phyloP scores from a whole-genome alignment of 2,113 vertebrate species.

The Siniperca knerii region DNA sequence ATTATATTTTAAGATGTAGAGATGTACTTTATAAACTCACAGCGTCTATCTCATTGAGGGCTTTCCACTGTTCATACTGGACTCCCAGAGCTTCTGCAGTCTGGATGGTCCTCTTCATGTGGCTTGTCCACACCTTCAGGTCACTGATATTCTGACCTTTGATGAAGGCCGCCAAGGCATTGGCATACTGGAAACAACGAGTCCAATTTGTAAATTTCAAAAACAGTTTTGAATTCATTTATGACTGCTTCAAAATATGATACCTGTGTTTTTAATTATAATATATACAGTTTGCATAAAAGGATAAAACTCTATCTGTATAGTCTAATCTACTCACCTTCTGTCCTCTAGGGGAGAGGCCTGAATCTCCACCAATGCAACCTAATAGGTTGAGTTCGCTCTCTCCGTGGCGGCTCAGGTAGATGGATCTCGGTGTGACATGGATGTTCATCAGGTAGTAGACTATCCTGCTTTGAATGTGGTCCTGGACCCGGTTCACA shows the following conservation, averaged over 20 bases:
- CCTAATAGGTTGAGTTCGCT: constrained; percentile 90
- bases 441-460: constrained; percentile 97
- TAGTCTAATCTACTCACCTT: constrained; percentile 72
- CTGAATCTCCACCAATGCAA: constrained; percentile 88
- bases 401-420: constrained; percentile 92
- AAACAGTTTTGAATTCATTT: neutral
- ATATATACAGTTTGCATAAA: neutral
- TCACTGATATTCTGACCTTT: constrained; percentile 86
- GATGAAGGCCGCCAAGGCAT: constrained; percentile 86
- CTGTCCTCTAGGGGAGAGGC: constrained; percentile 85
- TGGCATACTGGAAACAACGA: constrained; percentile 84
- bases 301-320: neutral
- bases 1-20: neutral
- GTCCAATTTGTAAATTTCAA: neutral
- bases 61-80: constrained; percentile 95
- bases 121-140: constrained; percentile 94
- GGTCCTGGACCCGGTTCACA: constrained; percentile 91
- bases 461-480: constrained; percentile 92
- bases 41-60: constrained; percentile 93
- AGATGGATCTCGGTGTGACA: constrained; percentile 90
- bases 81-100: constrained; percentile 88
- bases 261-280: too few species aligned
- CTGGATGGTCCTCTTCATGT: constrained; percentile 92
- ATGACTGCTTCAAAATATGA: neutral
- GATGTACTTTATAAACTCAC: constrained; percentile 78